Conservation (phyloP, 2,113 vertebrate species). For the Chinchilla lanigera region DNA sequence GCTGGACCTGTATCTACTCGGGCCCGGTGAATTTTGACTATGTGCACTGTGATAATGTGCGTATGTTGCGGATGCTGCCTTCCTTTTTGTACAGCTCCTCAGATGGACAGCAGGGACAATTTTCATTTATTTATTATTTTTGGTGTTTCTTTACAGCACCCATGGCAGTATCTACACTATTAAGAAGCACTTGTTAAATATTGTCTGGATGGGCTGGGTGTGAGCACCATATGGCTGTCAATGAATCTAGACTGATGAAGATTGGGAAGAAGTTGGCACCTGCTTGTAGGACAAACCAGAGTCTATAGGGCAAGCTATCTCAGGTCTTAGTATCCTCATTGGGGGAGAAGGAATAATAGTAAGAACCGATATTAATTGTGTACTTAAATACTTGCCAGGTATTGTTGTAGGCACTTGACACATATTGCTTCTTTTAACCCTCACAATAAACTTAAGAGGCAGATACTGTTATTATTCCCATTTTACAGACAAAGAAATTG, state of each 20-base stretch:
- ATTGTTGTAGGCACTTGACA: not conserved
- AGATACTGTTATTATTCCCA: not conserved
- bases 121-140: not conserved
- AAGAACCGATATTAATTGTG: not conserved
- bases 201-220: not conserved
- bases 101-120: not conserved
- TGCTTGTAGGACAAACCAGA: conserved; percentile 7
- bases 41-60: not conserved
- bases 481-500: conserved; percentile 28
- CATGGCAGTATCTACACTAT: not conserved
- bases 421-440: not conserved
- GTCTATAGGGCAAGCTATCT: not conserved
- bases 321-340: not conserved
- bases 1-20: not conserved
- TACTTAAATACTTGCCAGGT: not conserved
- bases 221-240: not conserved
- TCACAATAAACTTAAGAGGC: not conserved
- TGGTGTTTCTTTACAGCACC: not conserved
- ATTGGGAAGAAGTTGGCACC: not conserved
- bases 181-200: not conserved
- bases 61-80: not conserved
- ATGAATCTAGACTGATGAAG: conserved; percentile 21
- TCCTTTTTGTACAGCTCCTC: not conserved
- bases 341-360: not conserved
- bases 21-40: not conserved